Conservation (phyloP, 2,888 invertebrate species). For the Agriotes lineatus region DNA sequence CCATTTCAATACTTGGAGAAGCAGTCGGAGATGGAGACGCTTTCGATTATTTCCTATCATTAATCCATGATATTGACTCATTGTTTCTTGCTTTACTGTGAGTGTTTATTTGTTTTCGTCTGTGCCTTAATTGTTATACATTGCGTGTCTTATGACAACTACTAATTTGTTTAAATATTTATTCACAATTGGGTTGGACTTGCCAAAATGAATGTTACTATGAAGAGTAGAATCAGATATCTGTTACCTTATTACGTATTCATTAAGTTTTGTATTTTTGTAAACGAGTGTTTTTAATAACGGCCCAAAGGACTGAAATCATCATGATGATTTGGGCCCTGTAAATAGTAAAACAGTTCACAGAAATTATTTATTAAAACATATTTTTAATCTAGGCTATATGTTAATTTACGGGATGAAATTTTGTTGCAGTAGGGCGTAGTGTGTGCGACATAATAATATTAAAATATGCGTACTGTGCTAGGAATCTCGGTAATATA, state of each 20-base stretch:
- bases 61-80: not conserved
- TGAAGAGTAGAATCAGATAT: conserved; percentile 25
- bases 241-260: conserved; percentile 42
- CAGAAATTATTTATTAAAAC: conserved; percentile 32
- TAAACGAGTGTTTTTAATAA: conserved; percentile 32
- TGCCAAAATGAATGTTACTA: conserved; percentile 23
- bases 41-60: conserved; percentile 3
- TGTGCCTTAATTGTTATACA: conserved; percentile 36
- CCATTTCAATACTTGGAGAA: not conserved
- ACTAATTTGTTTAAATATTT: conserved; percentile 34
- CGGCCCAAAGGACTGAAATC: conserved; percentile 48
- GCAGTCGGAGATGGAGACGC: not conserved
- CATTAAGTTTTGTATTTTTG: conserved; percentile 45
- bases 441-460: conserved; percentile 10
- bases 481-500: too few relatives aligned
- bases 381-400: conserved; percentile 14
- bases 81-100: conserved; percentile 16
- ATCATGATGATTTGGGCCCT: conserved; percentile 46
- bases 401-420: not conserved
- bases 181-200: conserved; percentile 42
- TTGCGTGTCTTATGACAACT: conserved; percentile 27
- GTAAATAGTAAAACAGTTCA: conserved; percentile 31
- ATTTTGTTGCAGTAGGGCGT: not conserved
- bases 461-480: not conserved
- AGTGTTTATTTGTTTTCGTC: conserved; percentile 25